Percentiles rank a stretch among this genome's conserved stretches.
These are phyloP conservation scores for Podargus strigoides DNA, from an alignment of 2,797 vertebrate species.

Conservation along the genomic window DNA sequence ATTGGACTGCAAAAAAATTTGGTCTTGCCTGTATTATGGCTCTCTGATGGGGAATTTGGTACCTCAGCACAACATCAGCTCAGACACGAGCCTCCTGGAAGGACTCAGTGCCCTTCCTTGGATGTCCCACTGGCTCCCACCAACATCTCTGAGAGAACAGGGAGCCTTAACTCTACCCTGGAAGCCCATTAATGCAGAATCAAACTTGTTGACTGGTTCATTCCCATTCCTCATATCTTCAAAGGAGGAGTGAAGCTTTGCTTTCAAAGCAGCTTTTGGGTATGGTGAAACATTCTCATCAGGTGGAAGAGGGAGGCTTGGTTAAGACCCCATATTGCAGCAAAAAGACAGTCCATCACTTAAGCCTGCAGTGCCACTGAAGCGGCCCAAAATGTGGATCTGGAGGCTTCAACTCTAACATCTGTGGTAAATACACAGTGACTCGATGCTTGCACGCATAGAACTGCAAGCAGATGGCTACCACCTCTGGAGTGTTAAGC, in stretches of 20 bases:
- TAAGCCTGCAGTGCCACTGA: accelerated
- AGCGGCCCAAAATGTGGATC: neutral
- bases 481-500: neutral
- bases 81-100: neutral
- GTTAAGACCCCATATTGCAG: neutral
- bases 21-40: neutral
- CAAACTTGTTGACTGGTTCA: neutral
- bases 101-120: accelerated
- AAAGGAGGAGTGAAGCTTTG: neutral
- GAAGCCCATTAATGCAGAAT: neutral
- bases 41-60: neutral
- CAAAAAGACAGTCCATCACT: neutral
- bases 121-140: neutral
- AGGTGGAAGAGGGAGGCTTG: neutral
- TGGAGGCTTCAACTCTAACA: neutral
- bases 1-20: neutral
- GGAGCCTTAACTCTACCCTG: neutral
- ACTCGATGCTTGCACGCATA: neutral
- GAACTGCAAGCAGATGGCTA: neutral
- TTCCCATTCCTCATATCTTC: neutral
- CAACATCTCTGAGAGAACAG: neutral
- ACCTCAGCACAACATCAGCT: neutral
- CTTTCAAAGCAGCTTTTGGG: neutral
- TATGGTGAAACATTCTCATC: neutral
- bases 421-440: neutral